Percentiles rank a stretch among this genome's conserved stretches.
Evolutionary conservation across 2,113 vertebrate genomes (phyloP).

Genomic region (Lasiurus cinereus): DNA sequence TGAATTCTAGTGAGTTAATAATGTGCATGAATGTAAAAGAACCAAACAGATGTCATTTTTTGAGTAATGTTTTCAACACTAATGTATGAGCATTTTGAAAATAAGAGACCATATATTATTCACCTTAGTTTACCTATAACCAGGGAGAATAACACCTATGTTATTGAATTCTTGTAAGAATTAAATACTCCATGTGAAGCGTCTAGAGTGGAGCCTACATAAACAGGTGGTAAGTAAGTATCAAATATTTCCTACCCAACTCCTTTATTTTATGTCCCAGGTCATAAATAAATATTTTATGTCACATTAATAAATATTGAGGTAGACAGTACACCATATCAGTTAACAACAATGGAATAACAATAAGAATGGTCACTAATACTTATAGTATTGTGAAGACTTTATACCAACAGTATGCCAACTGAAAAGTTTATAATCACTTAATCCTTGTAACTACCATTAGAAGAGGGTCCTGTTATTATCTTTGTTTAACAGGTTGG

Average conservation of each 20-base stretch:
- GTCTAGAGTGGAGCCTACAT: not conserved
- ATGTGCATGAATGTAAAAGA: not conserved
- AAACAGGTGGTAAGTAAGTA: slow-evolving; percentile 36
- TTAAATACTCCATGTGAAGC: not conserved
- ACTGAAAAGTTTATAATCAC: not conserved
- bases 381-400: not conserved
- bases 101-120: not conserved
- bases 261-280: not conserved
- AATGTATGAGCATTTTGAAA: not conserved
- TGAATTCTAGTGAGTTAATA: not conserved
- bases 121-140: not conserved
- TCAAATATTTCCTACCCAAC: not conserved
- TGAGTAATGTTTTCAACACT: not conserved
- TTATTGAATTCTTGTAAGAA: not conserved
- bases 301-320: not conserved
- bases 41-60: not conserved
- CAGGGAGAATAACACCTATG: not conserved
- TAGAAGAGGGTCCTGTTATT: not conserved
- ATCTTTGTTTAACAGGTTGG: slow-evolving; percentile 12
- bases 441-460: not conserved
- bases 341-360: not conserved
- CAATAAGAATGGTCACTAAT: not conserved
- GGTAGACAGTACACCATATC: not conserved
- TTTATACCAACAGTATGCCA: not conserved
- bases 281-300: too few relatives aligned